phyloP scores from a whole-genome alignment of 2,888 invertebrate genomes.

The Drosophila antonietae region DNA sequence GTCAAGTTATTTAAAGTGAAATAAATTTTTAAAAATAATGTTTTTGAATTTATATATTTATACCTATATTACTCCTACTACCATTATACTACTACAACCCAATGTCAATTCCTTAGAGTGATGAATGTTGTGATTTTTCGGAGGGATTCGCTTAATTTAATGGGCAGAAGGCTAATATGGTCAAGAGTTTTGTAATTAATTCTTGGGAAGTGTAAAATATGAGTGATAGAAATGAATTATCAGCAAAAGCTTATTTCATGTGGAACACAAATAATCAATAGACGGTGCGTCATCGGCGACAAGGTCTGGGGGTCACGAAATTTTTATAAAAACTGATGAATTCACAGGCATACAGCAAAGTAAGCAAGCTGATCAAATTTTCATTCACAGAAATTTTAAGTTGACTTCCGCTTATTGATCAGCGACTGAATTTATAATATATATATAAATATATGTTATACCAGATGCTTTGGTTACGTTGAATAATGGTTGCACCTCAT shows the following conservation, averaged over 20 bases:
- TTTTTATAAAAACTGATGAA: not conserved
- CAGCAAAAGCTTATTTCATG: not conserved
- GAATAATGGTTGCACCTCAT: not conserved
- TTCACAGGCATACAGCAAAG: not conserved
- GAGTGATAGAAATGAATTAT: not conserved
- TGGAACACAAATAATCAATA: not conserved
- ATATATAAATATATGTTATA: not conserved
- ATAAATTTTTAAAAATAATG: conserved; percentile 56
- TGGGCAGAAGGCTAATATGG: not conserved
- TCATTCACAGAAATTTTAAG: not conserved
- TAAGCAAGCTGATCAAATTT: not conserved
- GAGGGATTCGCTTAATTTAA: not conserved
- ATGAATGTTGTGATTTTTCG: not conserved
- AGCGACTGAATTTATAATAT: conserved; percentile 1
- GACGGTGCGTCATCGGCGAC: not conserved
- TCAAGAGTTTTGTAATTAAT: not conserved
- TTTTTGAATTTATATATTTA: not conserved
- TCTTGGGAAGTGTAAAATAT: not conserved
- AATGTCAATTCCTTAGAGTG: not conserved
- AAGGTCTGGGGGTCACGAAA: not conserved
- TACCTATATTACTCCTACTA: too few species aligned
- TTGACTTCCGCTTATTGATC: not conserved
- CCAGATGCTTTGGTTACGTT: too few species aligned
- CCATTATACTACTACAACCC: not conserved
- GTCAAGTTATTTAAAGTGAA: conserved; percentile 77